A percentile compares a stretch with the other conserved stretches of the same genome.
These are phyloP conservation scores for Lucilia sericata DNA, from an alignment of 1,140 invertebrate genomes.

Conservation along the genomic window DNA sequence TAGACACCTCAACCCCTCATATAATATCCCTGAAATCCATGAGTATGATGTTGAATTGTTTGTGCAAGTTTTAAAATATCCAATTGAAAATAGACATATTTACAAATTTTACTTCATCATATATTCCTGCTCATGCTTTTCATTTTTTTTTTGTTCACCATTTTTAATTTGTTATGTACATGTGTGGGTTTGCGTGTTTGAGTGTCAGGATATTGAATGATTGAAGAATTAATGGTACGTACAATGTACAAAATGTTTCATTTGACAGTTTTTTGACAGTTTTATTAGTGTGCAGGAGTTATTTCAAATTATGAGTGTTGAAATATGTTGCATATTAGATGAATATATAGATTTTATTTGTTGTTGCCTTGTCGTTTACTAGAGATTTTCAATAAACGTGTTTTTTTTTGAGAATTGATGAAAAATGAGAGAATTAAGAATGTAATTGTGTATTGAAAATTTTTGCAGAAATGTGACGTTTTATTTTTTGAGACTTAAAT, in stretches of 20 bases:
- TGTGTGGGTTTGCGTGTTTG: background rate
- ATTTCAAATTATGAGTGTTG: background rate
- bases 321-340: background rate
- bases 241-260: background rate
- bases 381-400: too few species aligned
- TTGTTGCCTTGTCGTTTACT: too few species aligned
- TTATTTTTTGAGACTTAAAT: too few species aligned
- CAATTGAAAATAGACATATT: background rate
- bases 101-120: background rate
- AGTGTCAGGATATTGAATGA: background rate
- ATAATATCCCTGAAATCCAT: background rate
- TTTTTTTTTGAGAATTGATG: too few species aligned
- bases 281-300: background rate
- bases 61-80: background rate
- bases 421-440: too few species aligned
- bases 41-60: background rate
- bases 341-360: too few species aligned
- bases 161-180: background rate
- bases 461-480: too few species aligned
- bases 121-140: too few species aligned
- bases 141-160: too few species aligned
- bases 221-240: background rate
- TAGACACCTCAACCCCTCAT: background rate
- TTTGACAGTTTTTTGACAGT: conserved; percentile 15
- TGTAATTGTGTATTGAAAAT: too few species aligned